phyloP scores from a whole-genome alignment of 23 tunicate genomes.

The Ciona savignyi region DNA sequence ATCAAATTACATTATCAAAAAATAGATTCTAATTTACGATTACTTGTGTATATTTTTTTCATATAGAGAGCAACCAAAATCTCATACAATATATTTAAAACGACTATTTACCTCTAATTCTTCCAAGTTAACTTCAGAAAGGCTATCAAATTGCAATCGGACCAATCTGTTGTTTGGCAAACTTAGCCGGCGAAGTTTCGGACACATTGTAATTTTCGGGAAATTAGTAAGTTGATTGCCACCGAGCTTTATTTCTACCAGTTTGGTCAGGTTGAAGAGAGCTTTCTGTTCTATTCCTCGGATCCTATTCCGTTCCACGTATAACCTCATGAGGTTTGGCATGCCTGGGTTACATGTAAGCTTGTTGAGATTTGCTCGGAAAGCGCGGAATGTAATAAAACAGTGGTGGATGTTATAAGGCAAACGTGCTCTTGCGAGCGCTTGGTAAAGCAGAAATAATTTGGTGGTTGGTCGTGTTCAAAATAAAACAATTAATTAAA shows the following conservation, averaged over 20 bases:
- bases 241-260: conserved; percentile 62
- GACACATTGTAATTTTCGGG: conserved; percentile 31
- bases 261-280: conserved; percentile 35
- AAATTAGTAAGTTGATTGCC: conserved; percentile 34
- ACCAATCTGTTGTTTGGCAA: conserved; percentile 28
- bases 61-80: background rate
- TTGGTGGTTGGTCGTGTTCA: no score
- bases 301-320: conserved; percentile 45
- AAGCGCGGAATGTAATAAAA: background rate
- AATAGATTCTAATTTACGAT: no score
- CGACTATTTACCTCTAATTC: background rate
- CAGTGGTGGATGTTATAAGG: background rate
- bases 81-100: background rate
- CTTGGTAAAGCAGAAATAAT: no score
- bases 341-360: conserved; percentile 12
- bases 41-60: background rate
- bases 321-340: conserved; percentile 32
- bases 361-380: conserved; percentile 1
- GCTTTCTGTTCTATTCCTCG: conserved; percentile 17
- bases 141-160: conserved; percentile 12
- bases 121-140: background rate
- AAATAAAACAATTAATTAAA: no score
- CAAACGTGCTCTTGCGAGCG: no score
- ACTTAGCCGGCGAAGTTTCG: conserved; percentile 46
- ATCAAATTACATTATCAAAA: no score